Evolutionary conservation across 1,140 invertebrate species (phyloP).

Genomic region (Daktulosphaira vitifoliae): DNA sequence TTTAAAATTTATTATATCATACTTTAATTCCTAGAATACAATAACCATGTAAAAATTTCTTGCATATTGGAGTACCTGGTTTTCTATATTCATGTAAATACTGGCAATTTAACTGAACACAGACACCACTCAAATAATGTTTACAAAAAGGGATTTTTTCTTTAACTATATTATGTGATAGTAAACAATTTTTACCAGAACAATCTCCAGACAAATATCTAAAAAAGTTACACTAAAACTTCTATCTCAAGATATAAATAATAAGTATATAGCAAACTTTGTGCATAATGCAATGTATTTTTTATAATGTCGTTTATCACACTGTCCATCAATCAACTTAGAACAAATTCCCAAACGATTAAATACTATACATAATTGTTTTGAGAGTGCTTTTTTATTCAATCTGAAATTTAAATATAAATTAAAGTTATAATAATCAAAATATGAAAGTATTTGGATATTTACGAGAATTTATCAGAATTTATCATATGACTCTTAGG

Average conservation of each 20-base stretch:
- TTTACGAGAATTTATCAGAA: background rate
- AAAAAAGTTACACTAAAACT: background rate
- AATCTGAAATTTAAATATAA: conserved; percentile 6
- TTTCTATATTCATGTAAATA: conserved; percentile 26
- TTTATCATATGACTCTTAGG: no score
- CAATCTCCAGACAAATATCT: conserved; percentile 7
- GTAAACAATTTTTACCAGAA: conserved; percentile 9
- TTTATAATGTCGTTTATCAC: conserved; percentile 28
- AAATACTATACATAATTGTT: conserved; percentile 22
- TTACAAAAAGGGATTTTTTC: conserved; percentile 30
- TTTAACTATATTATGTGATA: conserved; percentile 19
- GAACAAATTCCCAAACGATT: conserved; percentile 18
- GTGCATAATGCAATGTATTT: conserved; percentile 13
- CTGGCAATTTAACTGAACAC: conserved; percentile 24
- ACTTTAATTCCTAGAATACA: conserved; percentile 19
- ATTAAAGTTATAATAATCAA: background rate
- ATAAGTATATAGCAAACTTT: conserved; percentile 14
- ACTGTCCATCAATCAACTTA: conserved; percentile 9
- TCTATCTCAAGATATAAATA: background rate
- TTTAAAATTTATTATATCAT: background rate
- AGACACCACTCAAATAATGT: conserved; percentile 25
- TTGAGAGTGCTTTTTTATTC: conserved; percentile 7
- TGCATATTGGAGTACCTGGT: conserved; percentile 7
- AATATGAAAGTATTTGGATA: background rate
- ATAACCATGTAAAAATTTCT: conserved; percentile 17